phyloP scores from a whole-genome alignment of 2,888 invertebrate species.

The Morpho achilles region DNA sequence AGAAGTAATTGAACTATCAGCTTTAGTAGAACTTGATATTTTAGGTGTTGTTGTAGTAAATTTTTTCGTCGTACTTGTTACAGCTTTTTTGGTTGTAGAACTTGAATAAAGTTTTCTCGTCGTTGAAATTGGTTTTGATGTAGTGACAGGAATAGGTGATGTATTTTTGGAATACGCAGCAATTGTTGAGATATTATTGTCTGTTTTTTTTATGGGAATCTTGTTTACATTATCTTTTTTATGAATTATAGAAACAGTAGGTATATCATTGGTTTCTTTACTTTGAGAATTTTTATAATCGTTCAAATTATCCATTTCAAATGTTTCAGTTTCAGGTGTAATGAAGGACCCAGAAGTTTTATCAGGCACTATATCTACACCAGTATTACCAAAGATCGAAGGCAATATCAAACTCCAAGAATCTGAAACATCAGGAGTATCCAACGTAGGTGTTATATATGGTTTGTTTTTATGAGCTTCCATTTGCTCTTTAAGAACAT shows the following conservation, averaged over 20 bases:
- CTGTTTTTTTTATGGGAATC: neutral
- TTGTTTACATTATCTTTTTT: slow-evolving; percentile 8
- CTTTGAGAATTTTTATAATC: slow-evolving; percentile 29
- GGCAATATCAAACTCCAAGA: slow-evolving; percentile 91
- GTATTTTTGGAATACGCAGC: slow-evolving; percentile 26
- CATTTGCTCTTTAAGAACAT: slow-evolving; percentile 88
- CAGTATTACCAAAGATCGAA: slow-evolving; percentile 86
- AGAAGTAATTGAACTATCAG: slow-evolving; percentile 28
- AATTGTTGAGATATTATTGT: slow-evolving; percentile 19
- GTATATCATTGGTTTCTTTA: slow-evolving; percentile 34
- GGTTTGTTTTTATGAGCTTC: slow-evolving; percentile 79
- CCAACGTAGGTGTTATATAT: slow-evolving; percentile 72
- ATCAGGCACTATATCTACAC: slow-evolving; percentile 79
- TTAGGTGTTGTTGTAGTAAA: slow-evolving; percentile 33
- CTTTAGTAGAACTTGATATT: slow-evolving; percentile 28
- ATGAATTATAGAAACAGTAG: slow-evolving; percentile 33
- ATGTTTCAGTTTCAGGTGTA: slow-evolving; percentile 66
- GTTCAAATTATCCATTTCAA: slow-evolving; percentile 45
- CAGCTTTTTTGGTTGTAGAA: slow-evolving; percentile 29
- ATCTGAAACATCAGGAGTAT: slow-evolving; percentile 86
- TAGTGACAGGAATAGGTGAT: slow-evolving; percentile 27
- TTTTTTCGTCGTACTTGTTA: slow-evolving; percentile 31
- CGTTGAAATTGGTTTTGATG: slow-evolving; percentile 15
- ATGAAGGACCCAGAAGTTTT: slow-evolving; percentile 59
- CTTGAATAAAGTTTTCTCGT: slow-evolving; percentile 19